Evolutionary conservation across 2,888 invertebrate genomes (phyloP).

Genomic region (Caenorhabditis sp.): DNA sequence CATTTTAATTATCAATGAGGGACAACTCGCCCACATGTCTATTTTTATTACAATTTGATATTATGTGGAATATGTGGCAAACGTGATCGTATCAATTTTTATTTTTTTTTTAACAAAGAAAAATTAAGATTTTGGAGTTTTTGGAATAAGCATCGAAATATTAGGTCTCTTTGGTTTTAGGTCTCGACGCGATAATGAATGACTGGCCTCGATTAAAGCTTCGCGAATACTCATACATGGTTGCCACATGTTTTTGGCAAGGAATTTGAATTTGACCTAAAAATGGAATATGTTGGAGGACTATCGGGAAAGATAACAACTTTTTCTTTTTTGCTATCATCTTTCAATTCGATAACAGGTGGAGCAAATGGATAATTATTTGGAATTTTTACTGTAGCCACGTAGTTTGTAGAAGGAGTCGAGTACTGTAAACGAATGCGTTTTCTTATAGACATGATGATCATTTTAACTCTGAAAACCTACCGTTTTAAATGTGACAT

Average conservation of each 20-base stretch:
- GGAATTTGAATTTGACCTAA: conserved; percentile 23
- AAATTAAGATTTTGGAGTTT: background rate
- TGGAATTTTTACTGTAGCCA: conserved; percentile 29
- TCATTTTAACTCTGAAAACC: background rate
- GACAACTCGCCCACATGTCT: background rate
- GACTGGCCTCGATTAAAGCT: conserved; percentile 31
- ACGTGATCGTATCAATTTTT: too few relatives aligned
- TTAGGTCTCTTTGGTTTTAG: conserved; percentile 12
- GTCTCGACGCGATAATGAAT: conserved; percentile 21
- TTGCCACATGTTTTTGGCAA: conserved; percentile 21
- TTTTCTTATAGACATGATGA: background rate
- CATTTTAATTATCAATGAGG: too few relatives aligned
- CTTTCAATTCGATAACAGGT: conserved; percentile 10
- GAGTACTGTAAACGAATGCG: conserved; percentile 16
- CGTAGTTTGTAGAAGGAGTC: conserved; percentile 12
- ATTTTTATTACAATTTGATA: too few relatives aligned
- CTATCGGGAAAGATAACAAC: background rate
- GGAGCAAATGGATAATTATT: conserved; percentile 20
- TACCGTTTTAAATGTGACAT: conserved; percentile 32
- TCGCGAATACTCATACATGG: conserved; percentile 19
- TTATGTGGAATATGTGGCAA: too few relatives aligned
- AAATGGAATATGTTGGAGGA: background rate
- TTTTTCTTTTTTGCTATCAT: conserved; percentile 8
- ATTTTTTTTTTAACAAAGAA: too few relatives aligned
- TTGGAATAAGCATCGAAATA: conserved; percentile 3